A percentile compares a stretch with the other conserved stretches of the same genome.
Conservation (phyloP, 1,140 invertebrate genomes). For the Gonatopus flavifemur region DNA sequence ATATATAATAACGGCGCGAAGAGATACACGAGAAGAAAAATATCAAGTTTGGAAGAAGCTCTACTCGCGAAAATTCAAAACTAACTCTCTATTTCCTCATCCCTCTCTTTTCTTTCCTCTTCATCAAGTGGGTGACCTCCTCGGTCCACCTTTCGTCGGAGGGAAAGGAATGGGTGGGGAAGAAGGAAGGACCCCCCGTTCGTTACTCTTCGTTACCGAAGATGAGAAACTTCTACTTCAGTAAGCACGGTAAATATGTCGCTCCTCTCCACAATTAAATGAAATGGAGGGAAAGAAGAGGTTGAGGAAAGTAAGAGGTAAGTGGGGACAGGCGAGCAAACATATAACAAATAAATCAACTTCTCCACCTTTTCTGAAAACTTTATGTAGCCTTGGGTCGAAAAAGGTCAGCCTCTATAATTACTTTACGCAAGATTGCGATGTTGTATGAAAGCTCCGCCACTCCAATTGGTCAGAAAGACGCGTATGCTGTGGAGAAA, state of each 20-base stretch:
- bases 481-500: neutral
- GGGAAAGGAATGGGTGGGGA: no score
- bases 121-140: no score
- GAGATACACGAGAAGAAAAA: no score
- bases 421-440: slow-evolving; percentile 37
- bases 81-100: no score
- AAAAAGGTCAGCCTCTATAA: slow-evolving; percentile 30
- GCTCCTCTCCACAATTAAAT: neutral
- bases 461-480: slow-evolving; percentile 11
- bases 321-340: neutral
- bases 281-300: neutral
- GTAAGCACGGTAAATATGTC: slow-evolving; percentile 1
- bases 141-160: no score
- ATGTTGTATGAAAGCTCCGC: slow-evolving; percentile 7
- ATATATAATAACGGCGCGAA: no score
- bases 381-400: slow-evolving; percentile 1
- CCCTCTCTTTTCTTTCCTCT: no score
- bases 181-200: no score
- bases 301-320: no score
- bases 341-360: slow-evolving; percentile 23
- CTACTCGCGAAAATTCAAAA: no score
- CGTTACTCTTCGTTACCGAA: neutral
- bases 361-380: slow-evolving; percentile 12
- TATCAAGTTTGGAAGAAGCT: no score
- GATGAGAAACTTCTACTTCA: neutral